Base-by-base conservation (phyloP, 2,113 vertebrate genomes). In the Cyprinodon variegatus region DNA sequence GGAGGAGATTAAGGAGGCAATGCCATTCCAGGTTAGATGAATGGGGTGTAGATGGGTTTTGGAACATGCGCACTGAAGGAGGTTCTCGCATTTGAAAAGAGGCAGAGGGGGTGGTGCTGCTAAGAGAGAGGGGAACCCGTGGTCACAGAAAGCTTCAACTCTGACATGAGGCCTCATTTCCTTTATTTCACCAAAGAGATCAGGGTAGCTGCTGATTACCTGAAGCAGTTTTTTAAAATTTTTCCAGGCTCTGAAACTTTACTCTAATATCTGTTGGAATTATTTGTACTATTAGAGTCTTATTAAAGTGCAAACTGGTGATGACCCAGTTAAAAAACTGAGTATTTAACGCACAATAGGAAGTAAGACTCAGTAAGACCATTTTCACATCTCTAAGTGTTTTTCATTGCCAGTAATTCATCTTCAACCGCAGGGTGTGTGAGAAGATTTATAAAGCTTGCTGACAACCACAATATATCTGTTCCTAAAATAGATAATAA, bases 21-120 rank as follows among this genome's bases (percentile, higher is more conserved):
- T 75, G 72, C 38, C 74, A 60, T 74, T 37, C 50, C 79, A 84
- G 86, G 82, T 85, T 66, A 61, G 71, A 78, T 86, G 81, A 91
- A 89, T 90, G 79, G 82, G 46, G 12, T 1, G 77, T 66, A 39
- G 78, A 88, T 65, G 83, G 85, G 70, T 20, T 29, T 77, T 12
- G 4, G 85, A 85, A 80, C 65, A 43, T 70, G 76, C 1, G 37
- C 84, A 83, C 81, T 2, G 15, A 81, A 77, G 87, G 83, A 88
- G 89, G 80, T 82, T 48, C 82, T 60, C 78, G 82, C 87, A 90
- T 90, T 63, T 89, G 83, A 91, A 91, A 89, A 84, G 89, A 59
- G 86, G 73, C 72, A 82, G 83, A 85, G 81, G 86, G 72, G n/a
- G 15, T 57, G 50, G 50, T 53, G 7, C 9, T n/a, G 8, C 50